Evolutionary conservation across 2,888 invertebrate species (phyloP), one percentile per base, ranked within the genome.

Genomic region (Parochlus steinenii): DNA sequence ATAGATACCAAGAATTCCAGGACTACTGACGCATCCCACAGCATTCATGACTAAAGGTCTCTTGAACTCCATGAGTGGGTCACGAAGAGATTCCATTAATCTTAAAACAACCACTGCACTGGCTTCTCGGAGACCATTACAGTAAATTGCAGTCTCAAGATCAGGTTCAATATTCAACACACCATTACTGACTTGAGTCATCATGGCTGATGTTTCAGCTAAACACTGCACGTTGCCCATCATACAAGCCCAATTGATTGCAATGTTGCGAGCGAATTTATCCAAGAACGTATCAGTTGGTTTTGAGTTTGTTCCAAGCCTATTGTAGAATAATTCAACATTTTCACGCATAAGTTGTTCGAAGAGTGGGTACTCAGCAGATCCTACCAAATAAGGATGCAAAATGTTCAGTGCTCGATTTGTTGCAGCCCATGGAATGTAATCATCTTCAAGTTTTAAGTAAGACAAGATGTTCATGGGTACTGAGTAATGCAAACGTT

Each of bases 391-490:
- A 19, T 10, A 28, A 5, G 22, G 27, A 20, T 34, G 27, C 5
- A 34, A 16, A 5, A 27, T 11, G 5, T 15, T 8, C 14, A 34
- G 14, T 5, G 22, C 28, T 22, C 34, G 18, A 11, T 34, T 16
- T 6, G 34, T 76, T 1, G 73, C 59, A 25, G 63, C 59, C 72
- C 81, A 81, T 0, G 81, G 77, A 14, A 76, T 62, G 42, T 75
- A 74, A 34, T 73, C 66, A 4, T 63, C 64, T 54, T 78, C 77
- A 3, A 62, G 58, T 36, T 61, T 57, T 40, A 86, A 37, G 46
- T 74, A 74, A 33, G 52, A 49, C 0, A 66, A 55, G 12, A 74
- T 45, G 31, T 63, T 60, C 14, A 75, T 54, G 1, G 69, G 55
- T 4, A 62, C 47, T 3, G 54, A 50, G 33, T 65, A 60, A 5